These are phyloP conservation scores for Archocentrus centrarchus DNA, from an alignment of 2,113 vertebrate genomes.

Conservation along the genomic window DNA sequence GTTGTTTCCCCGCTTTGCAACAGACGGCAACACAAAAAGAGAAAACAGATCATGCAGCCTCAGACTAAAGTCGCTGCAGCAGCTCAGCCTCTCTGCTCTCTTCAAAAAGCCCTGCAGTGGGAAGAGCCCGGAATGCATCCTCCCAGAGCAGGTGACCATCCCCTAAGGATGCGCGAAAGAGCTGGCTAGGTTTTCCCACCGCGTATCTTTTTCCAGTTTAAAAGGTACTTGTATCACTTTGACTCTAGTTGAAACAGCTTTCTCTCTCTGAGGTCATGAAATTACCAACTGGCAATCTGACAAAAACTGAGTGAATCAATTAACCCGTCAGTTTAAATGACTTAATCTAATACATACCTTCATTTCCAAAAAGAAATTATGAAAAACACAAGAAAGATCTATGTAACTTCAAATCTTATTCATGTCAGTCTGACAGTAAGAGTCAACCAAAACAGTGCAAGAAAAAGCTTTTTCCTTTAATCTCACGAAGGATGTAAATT, in stretches of 20 bases:
- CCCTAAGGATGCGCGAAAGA: slow-evolving; percentile 5
- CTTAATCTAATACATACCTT: background rate
- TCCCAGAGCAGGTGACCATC: slow-evolving; percentile 27
- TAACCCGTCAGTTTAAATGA: background rate
- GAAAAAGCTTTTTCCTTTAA: background rate
- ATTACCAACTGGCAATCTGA: background rate
- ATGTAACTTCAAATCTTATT: background rate
- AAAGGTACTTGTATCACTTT: background rate
- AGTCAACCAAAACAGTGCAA: background rate
- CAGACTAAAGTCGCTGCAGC: slow-evolving; percentile 14
- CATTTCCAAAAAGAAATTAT: background rate
- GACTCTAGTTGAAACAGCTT: background rate
- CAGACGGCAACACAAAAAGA: background rate
- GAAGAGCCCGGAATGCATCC: slow-evolving; percentile 19
- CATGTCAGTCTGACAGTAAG: background rate
- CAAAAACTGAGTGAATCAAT: background rate
- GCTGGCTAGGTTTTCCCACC: background rate
- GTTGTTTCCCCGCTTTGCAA: background rate
- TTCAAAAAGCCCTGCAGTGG: slow-evolving; percentile 27
- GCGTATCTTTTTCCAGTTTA: background rate
- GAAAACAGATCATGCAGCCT: slow-evolving; percentile 10
- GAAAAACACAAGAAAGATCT: background rate
- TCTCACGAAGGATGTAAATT: too few relatives aligned
- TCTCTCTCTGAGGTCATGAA: background rate
- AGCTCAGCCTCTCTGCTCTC: slow-evolving; percentile 25